Base-by-base conservation (phyloP, 2,888 invertebrate species). In the Nymphalis urticae region DNA sequence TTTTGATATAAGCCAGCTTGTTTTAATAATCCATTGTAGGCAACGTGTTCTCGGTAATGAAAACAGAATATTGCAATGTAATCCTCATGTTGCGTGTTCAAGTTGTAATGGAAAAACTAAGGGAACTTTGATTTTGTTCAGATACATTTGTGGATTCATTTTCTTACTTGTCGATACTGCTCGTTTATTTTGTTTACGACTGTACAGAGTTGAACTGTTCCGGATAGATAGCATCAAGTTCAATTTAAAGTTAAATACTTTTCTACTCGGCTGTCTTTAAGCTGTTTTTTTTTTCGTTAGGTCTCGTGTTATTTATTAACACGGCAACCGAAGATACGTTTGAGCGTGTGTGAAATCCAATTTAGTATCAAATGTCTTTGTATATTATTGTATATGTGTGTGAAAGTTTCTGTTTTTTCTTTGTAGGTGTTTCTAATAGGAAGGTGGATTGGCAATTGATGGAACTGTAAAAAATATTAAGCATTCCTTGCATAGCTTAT, bases 101-200 rank as follows among this genome's bases (percentile, higher is more conserved):
- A 81, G 76, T 82, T 80, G 75, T 85, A 84, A 85, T 86, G 82
- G 82, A 79, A 82, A 82, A 84, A 83, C 80, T 81, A 82, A 75
- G 75, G 75, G 73, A 76, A 77, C 71, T 75, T 48, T 66, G 71
- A 71, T 68, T 71, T 64, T 36, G 60, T 66, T 60, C 21, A 19
- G 62, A 63, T 66, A 42, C 42, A 53, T 65, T 60, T 53, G 64
- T 36, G 64, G 68, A 27, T 47, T 70, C 61, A 51, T 70, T 64
- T 56, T 50, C 56, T 70, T 61, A 36, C 58, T 64, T 64, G 67
- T 62, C 64, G 56, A 67, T 70, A 53, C 53, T 17, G 36, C 62
- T 65, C 59, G 64, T 67, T 70, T 70, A 64, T 62, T 68, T 59
- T 64, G 62, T 66, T 66, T 42, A 60, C 59, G 62, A 66, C 42